Percentiles rank a stretch among this genome's conserved stretches.
phyloP scores from a whole-genome alignment of 2,113 vertebrate species.

The Hemibagrus wyckioides region DNA sequence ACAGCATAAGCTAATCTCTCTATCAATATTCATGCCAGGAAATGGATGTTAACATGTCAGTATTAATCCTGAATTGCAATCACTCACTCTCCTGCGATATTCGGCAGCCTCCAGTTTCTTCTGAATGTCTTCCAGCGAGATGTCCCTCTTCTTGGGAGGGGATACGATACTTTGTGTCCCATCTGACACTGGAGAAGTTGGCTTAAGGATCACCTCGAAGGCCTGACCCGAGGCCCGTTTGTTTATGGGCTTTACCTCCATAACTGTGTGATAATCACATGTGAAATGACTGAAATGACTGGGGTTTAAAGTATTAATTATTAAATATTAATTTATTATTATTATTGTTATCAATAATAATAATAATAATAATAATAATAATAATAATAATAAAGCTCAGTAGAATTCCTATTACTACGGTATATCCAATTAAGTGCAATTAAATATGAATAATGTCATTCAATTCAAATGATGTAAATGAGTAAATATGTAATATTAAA shows the following conservation, averaged over 20 bases:
- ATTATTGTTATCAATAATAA: neutral
- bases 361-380: neutral
- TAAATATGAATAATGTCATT: neutral
- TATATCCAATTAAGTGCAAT: neutral
- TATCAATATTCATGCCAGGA: neutral
- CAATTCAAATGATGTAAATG: neutral
- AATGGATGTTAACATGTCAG: neutral
- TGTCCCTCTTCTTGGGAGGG: constrained; percentile 88
- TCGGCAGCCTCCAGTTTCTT: constrained; percentile 96
- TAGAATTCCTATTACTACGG: neutral
- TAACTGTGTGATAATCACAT: constrained; percentile 74
- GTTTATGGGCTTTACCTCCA: constrained; percentile 96
- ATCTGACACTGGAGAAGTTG: constrained; percentile 89
- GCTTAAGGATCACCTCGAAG: constrained; percentile 97
- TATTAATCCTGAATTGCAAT: neutral
- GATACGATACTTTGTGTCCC: constrained; percentile 82
- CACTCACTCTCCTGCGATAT: constrained; percentile 87
- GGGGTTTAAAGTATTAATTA: neutral
- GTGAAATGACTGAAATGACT: neutral
- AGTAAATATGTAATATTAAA: neutral
- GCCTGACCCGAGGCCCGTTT: constrained; percentile 96
- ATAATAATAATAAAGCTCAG: neutral
- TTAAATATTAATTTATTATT: neutral
- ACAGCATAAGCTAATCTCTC: too few relatives aligned
- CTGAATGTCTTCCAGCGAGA: constrained; percentile 95